Evolutionary conservation across 2,113 vertebrate species (phyloP).

Genomic region (Rhipidura dahli): DNA sequence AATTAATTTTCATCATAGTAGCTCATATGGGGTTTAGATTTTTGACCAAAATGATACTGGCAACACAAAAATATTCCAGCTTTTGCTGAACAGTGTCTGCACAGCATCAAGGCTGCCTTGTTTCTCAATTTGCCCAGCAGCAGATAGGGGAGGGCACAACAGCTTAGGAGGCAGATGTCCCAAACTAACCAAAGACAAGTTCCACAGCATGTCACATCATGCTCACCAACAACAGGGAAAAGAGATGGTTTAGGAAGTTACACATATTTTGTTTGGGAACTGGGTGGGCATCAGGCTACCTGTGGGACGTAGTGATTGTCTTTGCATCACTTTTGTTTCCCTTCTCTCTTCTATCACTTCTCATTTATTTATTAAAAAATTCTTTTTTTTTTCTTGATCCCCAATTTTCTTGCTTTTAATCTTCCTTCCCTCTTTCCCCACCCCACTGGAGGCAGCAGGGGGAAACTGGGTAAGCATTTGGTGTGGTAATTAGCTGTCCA

Average conservation of each 20-base stretch:
- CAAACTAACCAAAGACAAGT: neutral
- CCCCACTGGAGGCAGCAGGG: fast-evolving
- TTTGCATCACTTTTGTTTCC: neutral
- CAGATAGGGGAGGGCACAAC: fast-evolving
- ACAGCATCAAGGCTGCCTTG: neutral
- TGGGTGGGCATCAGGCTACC: neutral
- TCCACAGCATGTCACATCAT: neutral
- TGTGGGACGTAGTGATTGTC: neutral
- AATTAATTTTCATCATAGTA: neutral
- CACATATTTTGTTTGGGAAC: neutral
- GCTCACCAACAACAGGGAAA: neutral
- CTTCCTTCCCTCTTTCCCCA: neutral
- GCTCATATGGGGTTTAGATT: neutral
- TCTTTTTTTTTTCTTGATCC: neutral
- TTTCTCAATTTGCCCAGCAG: neutral
- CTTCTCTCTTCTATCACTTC: neutral
- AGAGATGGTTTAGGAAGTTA: neutral
- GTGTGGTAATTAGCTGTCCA: neutral
- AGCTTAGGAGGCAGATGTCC: neutral
- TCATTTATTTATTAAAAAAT: neutral
- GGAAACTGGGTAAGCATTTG: neutral
- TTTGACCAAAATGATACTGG: neutral
- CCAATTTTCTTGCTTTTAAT: neutral
- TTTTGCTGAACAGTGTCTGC: neutral
- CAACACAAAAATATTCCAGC: neutral